Conservation (phyloP, 2,113 vertebrate species). For the Lampris incognitus region DNA sequence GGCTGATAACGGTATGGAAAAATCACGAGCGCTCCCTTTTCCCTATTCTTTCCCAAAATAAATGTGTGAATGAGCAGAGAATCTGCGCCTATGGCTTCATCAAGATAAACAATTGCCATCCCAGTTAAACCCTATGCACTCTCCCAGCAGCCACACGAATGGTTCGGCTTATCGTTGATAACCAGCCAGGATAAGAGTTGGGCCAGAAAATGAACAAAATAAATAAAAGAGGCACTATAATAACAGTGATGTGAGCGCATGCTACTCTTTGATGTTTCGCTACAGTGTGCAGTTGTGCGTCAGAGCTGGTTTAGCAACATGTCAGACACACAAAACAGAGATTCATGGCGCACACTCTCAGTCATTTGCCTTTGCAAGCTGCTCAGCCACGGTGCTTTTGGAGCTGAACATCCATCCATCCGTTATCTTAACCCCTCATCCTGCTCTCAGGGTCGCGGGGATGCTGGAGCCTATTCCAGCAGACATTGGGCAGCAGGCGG, state of each 20-base stretch:
- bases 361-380: conserved; percentile 35
- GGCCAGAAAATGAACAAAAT: conserved; percentile 5
- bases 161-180: conserved; percentile 27
- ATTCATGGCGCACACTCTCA: conserved; percentile 32
- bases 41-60: neutral
- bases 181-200: neutral
- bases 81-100: too few species aligned
- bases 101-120: too few species aligned
- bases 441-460: too few species aligned
- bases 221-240: conserved; percentile 19
- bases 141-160: neutral
- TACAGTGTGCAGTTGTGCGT: conserved; percentile 1
- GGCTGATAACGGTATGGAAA: conserved; percentile 5
- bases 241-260: conserved; percentile 3
- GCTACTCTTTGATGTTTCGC: conserved; percentile 7
- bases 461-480: too few species aligned
- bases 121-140: neutral
- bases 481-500: too few species aligned
- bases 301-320: conserved; percentile 24
- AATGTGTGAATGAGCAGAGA: neutral
- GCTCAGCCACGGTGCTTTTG: too few species aligned
- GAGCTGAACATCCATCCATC: too few species aligned
- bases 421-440: too few species aligned
- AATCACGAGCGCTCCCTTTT: neutral
- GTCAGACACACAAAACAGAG: conserved; percentile 29